Evolutionary conservation across 2,113 vertebrate genomes (phyloP).

Genomic region (Hipposideros armiger): DNA sequence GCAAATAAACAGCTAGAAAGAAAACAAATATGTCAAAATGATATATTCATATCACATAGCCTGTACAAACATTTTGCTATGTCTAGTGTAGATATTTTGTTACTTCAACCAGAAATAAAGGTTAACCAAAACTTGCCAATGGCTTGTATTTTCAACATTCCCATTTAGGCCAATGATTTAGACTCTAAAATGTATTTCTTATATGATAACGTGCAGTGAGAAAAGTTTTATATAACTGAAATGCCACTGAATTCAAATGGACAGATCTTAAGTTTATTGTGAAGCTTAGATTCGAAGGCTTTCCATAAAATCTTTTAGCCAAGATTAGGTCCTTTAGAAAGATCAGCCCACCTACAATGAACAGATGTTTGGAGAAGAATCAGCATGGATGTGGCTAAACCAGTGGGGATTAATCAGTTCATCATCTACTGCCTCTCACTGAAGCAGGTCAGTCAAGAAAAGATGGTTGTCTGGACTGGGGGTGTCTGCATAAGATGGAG

Average conservation of each 20-base stretch:
- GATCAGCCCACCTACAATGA: background rate
- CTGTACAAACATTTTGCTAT: background rate
- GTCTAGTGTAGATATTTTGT: background rate
- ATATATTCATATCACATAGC: constrained; percentile 8
- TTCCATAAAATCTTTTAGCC: background rate
- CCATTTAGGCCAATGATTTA: constrained; percentile 2
- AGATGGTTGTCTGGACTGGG: background rate
- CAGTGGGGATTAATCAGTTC: background rate
- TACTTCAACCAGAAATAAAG: constrained; percentile 43
- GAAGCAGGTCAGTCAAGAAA: background rate
- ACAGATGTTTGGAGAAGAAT: background rate
- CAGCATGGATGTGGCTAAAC: background rate
- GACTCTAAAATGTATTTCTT: background rate
- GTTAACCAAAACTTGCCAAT: background rate
- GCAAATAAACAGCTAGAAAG: constrained; percentile 47
- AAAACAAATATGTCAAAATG: constrained; percentile 54
- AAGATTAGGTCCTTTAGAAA: background rate
- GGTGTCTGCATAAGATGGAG: background rate
- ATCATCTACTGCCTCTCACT: background rate
- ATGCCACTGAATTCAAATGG: background rate
- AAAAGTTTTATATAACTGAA: background rate
- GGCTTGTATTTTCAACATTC: constrained; percentile 20
- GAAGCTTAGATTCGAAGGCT: background rate
- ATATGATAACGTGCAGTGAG: background rate
- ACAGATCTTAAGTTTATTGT: background rate